A percentile compares a stretch with the other conserved stretches of the same genome.
Evolutionary conservation across 2,888 invertebrate genomes (phyloP).

Genomic region (Cephus pygmeus): DNA sequence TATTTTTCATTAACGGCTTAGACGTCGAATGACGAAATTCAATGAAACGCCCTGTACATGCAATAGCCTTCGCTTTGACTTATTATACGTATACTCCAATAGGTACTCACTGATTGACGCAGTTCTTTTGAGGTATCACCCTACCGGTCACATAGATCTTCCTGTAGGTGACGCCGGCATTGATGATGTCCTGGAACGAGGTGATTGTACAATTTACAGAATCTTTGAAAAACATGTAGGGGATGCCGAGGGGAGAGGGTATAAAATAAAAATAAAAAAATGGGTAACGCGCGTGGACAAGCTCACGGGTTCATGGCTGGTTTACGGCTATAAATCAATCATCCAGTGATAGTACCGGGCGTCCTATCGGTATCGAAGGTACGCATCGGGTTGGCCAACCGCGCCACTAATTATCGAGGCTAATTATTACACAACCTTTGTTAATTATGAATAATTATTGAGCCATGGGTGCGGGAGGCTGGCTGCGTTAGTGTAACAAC

Average conservation of each 20-base stretch:
- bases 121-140: slow-evolving; percentile 64
- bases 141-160: slow-evolving; percentile 70
- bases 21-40: not conserved
- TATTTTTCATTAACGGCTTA: not conserved
- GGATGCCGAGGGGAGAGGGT: slow-evolving; percentile 23
- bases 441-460: slow-evolving; percentile 29
- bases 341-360: slow-evolving; percentile 14
- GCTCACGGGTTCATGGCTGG: not conserved
- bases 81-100: not conserved
- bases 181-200: slow-evolving; percentile 62
- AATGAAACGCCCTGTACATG: not conserved
- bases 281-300: slow-evolving; percentile 10
- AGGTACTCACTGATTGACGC: slow-evolving; percentile 64
- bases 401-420: slow-evolving; percentile 24
- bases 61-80: not conserved
- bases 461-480: slow-evolving; percentile 15
- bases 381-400: slow-evolving; percentile 21
- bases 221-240: slow-evolving; percentile 8
- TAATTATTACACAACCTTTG: slow-evolving; percentile 28
- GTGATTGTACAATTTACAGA: not conserved
- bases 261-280: slow-evolving; percentile 22
- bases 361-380: slow-evolving; percentile 17
- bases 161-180: slow-evolving; percentile 63
- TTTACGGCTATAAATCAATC: slow-evolving; percentile 19
- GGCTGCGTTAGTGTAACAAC: slow-evolving; percentile 4